phyloP scores from a whole-genome alignment of 2,797 vertebrate genomes.

The Carduelis carduelis region DNA sequence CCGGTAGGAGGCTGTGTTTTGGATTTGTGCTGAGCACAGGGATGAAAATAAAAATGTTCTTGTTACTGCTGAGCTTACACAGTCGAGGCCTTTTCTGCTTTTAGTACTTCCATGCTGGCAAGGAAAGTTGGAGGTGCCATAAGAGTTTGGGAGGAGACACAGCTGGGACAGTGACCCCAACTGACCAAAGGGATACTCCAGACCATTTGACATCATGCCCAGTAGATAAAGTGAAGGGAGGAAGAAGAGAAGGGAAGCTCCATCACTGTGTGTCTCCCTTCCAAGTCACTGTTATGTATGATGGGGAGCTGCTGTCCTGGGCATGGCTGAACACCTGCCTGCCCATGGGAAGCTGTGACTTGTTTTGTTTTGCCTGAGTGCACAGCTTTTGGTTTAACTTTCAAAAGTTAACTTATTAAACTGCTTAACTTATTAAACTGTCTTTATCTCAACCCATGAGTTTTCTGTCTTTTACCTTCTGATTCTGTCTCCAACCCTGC shows the following conservation, averaged over 20 bases:
- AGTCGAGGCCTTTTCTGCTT: background rate
- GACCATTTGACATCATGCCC: background rate
- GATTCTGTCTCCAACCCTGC: background rate
- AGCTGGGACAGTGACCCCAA: background rate
- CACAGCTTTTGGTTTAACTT: background rate
- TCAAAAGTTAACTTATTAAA: background rate
- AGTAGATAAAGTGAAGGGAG: background rate
- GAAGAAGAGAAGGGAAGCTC: background rate
- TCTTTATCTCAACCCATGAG: background rate
- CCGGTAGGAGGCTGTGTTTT: background rate
- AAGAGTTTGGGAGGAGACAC: background rate
- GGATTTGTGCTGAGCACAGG: background rate
- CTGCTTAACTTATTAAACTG: background rate
- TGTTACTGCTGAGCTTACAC: background rate
- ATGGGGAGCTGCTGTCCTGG: background rate
- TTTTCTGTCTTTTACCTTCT: background rate
- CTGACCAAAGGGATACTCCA: background rate
- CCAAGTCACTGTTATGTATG: fast-evolving
- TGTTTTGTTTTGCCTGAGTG: background rate
- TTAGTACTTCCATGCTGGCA: background rate
- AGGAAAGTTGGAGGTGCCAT: background rate
- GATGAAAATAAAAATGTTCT: background rate
- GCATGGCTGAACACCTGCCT: background rate
- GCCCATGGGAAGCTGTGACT: background rate
- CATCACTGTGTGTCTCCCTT: too few species aligned